These are phyloP conservation scores for Saxidomus purpurata DNA, from an alignment of 1,140 invertebrate species.

Conservation along the genomic window DNA sequence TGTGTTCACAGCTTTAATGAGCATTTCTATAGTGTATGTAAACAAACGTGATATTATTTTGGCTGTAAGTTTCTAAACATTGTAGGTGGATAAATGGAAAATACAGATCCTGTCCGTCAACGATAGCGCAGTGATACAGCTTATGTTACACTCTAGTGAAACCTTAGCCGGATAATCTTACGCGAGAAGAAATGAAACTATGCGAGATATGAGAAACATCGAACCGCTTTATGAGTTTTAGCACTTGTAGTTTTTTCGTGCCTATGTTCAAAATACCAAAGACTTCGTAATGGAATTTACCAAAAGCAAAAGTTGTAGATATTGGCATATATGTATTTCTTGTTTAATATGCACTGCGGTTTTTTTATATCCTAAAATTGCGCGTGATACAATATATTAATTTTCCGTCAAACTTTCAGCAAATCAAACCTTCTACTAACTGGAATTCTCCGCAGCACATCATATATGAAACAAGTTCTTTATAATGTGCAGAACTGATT, in stretches of 20 bases:
- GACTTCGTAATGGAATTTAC: no score
- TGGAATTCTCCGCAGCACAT: no score
- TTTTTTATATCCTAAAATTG: no score
- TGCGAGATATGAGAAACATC: conserved; percentile 26
- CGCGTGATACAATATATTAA: no score
- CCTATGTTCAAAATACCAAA: not conserved
- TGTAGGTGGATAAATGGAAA: conserved; percentile 45
- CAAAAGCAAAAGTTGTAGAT: no score
- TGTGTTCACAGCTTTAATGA: conserved; percentile 52
- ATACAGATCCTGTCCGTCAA: conserved; percentile 58
- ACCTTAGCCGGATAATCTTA: conserved; percentile 43
- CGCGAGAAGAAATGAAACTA: conserved; percentile 33
- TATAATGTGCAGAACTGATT: no score
- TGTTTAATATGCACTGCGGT: no score
- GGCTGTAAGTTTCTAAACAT: conserved; percentile 62
- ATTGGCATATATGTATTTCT: no score
- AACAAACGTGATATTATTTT: conserved; percentile 67
- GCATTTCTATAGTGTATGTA: conserved; percentile 26
- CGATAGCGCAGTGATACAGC: conserved; percentile 43
- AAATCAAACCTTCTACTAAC: no score
- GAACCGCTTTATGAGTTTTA: not conserved
- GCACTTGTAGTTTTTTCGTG: not conserved
- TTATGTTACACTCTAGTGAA: conserved; percentile 25
- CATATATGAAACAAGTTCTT: no score
- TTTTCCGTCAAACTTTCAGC: no score